Evolutionary conservation across 1,140 invertebrate species (phyloP), one percentile per base, ranked within the genome.

Genomic region (Octopus sinensis): DNA sequence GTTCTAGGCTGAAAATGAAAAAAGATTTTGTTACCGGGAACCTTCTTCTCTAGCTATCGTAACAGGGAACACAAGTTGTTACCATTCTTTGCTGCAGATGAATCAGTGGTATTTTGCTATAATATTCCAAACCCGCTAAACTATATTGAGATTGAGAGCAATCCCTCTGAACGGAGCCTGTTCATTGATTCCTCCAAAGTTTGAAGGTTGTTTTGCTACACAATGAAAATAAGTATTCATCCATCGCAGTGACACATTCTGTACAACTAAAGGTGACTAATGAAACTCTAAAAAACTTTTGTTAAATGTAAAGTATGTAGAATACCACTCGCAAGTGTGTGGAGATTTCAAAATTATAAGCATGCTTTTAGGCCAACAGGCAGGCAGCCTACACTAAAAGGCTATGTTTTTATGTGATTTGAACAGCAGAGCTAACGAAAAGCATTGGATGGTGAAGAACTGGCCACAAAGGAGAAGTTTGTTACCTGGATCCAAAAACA

Each of bases 141-240:
- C 1, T 13, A 12, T 68, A 1, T 68, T 68, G 62, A n/a, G 12
- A 68, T n/a, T 13, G 12, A 68, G 12, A 13, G n/a, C n/a, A n/a
- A 68, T 68, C 62, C 12, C n/a, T 13, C 12, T 13, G 62, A 68
- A 68, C n/a, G 62, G 62, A 68, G 3, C 1, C n/a, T 13, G 3
- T 68, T 68, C 62, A 68, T 68, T 68, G 62, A 68, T n/a, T 68
- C 12, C n/a, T 68, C 62, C 12, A 68, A 68, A 68, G 62, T 68
- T 68, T 13, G 62, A 68, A 68, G n/a, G 62, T 68, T 13, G 62
- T 68, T 68, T 68, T 68, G n/a, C 62, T 68, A n/a, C 12, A 68
- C n/a, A 68, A 68, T 68, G 62, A n/a, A 68, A 68, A 68, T 12
- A 12, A 68, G n/a, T n/a, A 13, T 12, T 12, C 62, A 68, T 68